Evolutionary conservation across 2,797 vertebrate genomes (phyloP), one percentile per base, ranked within the genome.

Genomic region (Myotis myotis): DNA sequence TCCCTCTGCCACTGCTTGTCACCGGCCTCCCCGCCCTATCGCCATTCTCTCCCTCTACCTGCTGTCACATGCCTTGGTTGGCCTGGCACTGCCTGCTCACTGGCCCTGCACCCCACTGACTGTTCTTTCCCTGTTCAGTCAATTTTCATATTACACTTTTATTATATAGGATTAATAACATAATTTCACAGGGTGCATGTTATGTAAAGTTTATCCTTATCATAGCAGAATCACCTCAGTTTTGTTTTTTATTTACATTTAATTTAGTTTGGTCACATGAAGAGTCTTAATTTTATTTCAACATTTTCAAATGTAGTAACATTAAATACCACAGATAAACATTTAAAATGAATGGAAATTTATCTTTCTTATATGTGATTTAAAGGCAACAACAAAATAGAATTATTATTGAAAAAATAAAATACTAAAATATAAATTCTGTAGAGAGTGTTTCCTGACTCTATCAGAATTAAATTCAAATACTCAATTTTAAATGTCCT

Each of bases 251-350:
- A 30, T 55, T 97, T 96, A 94, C 95, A 83, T 2, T 17, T 74
- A 55, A 76, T 94, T 70, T 30, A 89, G 60, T 90, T 12, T 64
- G 3, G 51, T 97, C 74, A 95, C 94, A 53, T 33, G 78, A 93
- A 16, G 16, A 82, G 30, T 74, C 28, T 81, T 87, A 55, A 82
- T 68, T 60, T 85, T 86, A 84, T 87, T 72, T 79, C 79, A 82
- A 71, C 71, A 64, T 51, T 96, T 97, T 97, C 60, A 95, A 94
- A 89, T 68, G 3, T 33, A 97, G 19, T 38, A 95, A 68, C 28
- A 5, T 15, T 91, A 49, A 47, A 0, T 36, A 78, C 28, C 36
- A 53, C 36, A 96, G 38, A 19, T 95, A 33, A 94, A 33, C 78
- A 28, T 38, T 96, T 81, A 13, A 92, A 96, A 91, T n/a, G n/a